These are phyloP conservation scores for Botia almorhae DNA, from an alignment of 2,797 vertebrate species.

Conservation along the genomic window DNA sequence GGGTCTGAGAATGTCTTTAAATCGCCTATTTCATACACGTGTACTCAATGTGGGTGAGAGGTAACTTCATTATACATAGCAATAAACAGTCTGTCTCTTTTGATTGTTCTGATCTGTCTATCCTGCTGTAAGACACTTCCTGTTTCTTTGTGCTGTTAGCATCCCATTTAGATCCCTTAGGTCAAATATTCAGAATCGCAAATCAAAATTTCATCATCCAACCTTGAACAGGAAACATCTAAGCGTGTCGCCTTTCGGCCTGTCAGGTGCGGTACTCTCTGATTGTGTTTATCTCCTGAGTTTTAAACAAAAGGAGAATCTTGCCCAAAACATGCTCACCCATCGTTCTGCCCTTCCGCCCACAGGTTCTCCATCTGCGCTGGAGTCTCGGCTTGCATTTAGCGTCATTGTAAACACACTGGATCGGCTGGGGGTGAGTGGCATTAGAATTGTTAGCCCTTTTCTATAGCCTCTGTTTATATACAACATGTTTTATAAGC, in stretches of 20 bases:
- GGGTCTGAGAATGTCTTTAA: too few relatives aligned
- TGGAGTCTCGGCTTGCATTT: constrained; percentile 17
- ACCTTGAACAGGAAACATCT: constrained; percentile 43
- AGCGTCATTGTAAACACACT: constrained; percentile 36
- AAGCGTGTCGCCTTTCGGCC: constrained; percentile 20
- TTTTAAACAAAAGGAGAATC: constrained; percentile 35
- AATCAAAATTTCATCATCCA: constrained; percentile 23
- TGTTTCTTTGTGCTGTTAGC: constrained; percentile 3
- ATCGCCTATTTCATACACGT: too few relatives aligned
- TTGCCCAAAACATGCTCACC: constrained; percentile 36
- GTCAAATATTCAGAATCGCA: constrained; percentile 28
- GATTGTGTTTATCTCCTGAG: constrained; percentile 16
- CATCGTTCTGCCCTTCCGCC: constrained; percentile 31
- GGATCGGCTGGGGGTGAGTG: constrained; percentile 20
- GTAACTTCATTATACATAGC: neutral
- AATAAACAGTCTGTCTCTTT: neutral
- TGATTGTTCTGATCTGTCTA: neutral
- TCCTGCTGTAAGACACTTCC: neutral
- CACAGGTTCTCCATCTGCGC: constrained; percentile 14
- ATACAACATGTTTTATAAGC: constrained; percentile 69
- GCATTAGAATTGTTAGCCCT: constrained; percentile 67
- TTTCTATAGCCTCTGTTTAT: constrained; percentile 74
- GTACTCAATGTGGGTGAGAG: neutral
- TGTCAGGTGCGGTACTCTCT: constrained; percentile 27
- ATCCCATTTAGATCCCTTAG: constrained; percentile 32